These are phyloP conservation scores for Sipunculus nudus DNA, from an alignment of 2,888 invertebrate species.

Conservation along the genomic window DNA sequence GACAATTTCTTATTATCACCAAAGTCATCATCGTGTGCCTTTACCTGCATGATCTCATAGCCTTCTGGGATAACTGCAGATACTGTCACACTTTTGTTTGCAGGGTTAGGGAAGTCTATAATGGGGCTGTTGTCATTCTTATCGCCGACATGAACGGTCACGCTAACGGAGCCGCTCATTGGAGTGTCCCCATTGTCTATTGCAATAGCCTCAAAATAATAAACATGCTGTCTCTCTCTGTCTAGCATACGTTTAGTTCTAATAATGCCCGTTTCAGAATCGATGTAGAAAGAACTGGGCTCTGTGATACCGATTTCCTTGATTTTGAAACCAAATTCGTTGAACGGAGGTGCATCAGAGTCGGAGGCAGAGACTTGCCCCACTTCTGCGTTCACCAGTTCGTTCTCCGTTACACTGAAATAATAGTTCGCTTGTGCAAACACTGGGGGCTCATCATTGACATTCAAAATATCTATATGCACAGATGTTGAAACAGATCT, in stretches of 20 bases:
- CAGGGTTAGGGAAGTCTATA: slow-evolving; percentile 18
- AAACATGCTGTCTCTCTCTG: slow-evolving; percentile 75
- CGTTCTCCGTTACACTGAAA: slow-evolving; percentile 78
- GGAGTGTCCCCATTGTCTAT: slow-evolving; percentile 1
- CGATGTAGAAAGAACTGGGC: slow-evolving; percentile 43
- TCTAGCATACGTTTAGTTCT: slow-evolving; percentile 84
- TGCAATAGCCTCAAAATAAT: slow-evolving; percentile 18
- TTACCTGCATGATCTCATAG: slow-evolving; percentile 9
- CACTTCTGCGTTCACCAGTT: slow-evolving; percentile 45
- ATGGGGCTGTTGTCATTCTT: slow-evolving; percentile 29
- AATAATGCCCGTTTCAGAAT: slow-evolving; percentile 77
- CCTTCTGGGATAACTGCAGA: slow-evolving; percentile 7
- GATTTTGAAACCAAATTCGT: slow-evolving; percentile 44
- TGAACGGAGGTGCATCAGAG: slow-evolving; percentile 49
- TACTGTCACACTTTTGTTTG: slow-evolving; percentile 20
- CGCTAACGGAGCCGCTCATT: slow-evolving; percentile 6
- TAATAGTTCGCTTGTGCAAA: slow-evolving; percentile 80
- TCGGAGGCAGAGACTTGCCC: slow-evolving; percentile 55
- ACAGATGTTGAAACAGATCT: slow-evolving; percentile 47
- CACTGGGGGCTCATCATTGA: slow-evolving; percentile 57
- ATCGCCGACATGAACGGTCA: slow-evolving; percentile 20
- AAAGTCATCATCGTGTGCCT: slow-evolving; percentile 22
- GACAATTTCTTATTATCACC: slow-evolving; percentile 25
- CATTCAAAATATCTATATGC: slow-evolving; percentile 48
- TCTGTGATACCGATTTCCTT: slow-evolving; percentile 28